Evolutionary conservation across 2,888 invertebrate genomes (phyloP).

Genomic region (Xiphydria camelus): DNA sequence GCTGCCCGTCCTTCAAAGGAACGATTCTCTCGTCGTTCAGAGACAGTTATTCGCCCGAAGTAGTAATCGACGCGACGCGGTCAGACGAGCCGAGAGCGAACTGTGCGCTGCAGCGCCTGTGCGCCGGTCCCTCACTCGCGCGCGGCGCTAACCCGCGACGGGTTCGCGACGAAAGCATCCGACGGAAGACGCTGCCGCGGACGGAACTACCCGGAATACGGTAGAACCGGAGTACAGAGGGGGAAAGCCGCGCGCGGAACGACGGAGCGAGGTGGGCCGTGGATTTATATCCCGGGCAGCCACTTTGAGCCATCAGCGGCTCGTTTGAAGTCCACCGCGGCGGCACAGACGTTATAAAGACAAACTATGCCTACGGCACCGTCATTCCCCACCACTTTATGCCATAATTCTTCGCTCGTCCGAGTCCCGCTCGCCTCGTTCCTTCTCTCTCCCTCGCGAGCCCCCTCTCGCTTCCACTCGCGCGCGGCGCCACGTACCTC

Average conservation of each 20-base stretch:
- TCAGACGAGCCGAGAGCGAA: too few species aligned
- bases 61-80: too few species aligned
- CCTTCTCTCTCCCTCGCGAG: conserved; percentile 24
- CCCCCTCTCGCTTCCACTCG: conserved; percentile 23
- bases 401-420: conserved; percentile 52
- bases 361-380: conserved; percentile 57
- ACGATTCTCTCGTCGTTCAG: too few species aligned
- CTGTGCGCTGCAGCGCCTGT: too few species aligned
- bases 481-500: conserved; percentile 22
- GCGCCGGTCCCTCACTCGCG: too few species aligned
- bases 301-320: conserved; percentile 59
- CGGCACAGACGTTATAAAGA: conserved; percentile 57
- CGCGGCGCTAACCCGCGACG: too few species aligned
- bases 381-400: conserved; percentile 54
- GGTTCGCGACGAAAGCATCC: too few species aligned
- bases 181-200: neutral
- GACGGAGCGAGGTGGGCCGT: conserved; percentile 45
- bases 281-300: conserved; percentile 57
- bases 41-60: too few species aligned
- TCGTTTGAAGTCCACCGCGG: conserved; percentile 57
- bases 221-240: conserved; percentile 10
- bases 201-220: neutral
- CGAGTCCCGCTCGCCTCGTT: conserved; percentile 27
- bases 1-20: too few species aligned
- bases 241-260: conserved; percentile 20